Evolutionary conservation across 2,888 invertebrate genomes (phyloP).

Genomic region (Yponomeuta malinellus): DNA sequence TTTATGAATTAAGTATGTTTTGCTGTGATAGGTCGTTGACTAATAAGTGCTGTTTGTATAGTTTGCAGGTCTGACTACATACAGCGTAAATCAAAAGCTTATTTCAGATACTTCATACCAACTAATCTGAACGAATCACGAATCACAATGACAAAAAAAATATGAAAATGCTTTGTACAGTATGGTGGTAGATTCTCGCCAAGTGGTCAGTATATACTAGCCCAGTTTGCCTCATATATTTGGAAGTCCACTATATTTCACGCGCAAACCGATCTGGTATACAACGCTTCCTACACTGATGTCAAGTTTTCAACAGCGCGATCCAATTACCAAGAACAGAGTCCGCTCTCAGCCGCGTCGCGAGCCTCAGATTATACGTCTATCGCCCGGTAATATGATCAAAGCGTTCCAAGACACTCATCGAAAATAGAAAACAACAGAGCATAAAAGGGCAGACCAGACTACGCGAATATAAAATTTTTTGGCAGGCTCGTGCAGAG

Average conservation of each 20-base stretch:
- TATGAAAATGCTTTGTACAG: no score
- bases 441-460: background rate
- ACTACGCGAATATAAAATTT: background rate
- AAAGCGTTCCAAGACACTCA: slow-evolving; percentile 45
- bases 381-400: slow-evolving; percentile 46
- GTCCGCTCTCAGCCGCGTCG: slow-evolving; percentile 37
- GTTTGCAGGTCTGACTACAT: background rate
- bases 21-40: background rate
- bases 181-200: no score
- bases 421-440: slow-evolving; percentile 19
- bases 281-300: background rate
- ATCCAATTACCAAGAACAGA: slow-evolving; percentile 31
- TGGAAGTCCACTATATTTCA: background rate
- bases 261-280: background rate
- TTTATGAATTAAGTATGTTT: background rate
- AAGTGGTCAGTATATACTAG: no score
- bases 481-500: no score
- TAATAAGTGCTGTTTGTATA: background rate
- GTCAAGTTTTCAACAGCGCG: background rate
- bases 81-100: no score
- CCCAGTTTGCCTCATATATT: background rate
- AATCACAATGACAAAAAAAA: no score
- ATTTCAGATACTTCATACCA: no score
- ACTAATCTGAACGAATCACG: no score
- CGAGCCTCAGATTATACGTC: slow-evolving; percentile 32